Evolutionary conservation across 1,140 invertebrate species (phyloP), one percentile per base, ranked within the genome.

Genomic region (Theocolax elegans): DNA sequence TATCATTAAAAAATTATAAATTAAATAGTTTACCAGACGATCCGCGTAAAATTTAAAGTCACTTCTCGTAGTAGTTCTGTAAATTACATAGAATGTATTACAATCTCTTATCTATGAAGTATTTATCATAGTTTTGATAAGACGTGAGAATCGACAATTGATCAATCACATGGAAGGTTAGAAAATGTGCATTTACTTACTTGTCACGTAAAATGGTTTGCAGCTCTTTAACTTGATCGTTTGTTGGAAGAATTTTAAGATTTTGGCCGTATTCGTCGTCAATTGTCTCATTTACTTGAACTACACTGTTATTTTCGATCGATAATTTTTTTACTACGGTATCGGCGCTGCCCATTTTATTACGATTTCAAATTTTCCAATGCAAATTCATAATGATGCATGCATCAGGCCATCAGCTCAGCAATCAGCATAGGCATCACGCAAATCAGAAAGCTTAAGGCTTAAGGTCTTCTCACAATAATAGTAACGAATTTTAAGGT

Each of bases 1-100:
- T 9, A 38, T 35, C 38, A 1, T 1, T 21, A n/a, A 17, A 27
- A 29, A 60, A 60, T 44, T n/a, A 8, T 27, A 27, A 1, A 27
- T 19, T 48, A 44, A 62, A 44, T 13, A 31, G 79, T 85, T 89
- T 87, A 93, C 91, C 84, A 93, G 81, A 79, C 97, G 90, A 87
- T 99, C 97, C 9, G 97, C 97, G 85, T 96, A 98, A 85, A 99
- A 99, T 83, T 99, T 98, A 83, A 99, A 99, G 85, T 99, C 97
- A 87, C 94, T 97, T 76, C 97, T 89, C 10, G 91, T 89, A 29
- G 97, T 99, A 73, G 94, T 94, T 84, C 96, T 97, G 82, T 73
- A 91, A 89, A 74, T 72, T 76, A 81, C 21, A n/a, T n/a, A n/a
- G 21, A 58, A 48, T 13, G 31, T 40, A 59, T 1, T 1, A 58